Base-by-base conservation (phyloP, 2,113 vertebrate genomes). In the Mirounga angustirostris region DNA sequence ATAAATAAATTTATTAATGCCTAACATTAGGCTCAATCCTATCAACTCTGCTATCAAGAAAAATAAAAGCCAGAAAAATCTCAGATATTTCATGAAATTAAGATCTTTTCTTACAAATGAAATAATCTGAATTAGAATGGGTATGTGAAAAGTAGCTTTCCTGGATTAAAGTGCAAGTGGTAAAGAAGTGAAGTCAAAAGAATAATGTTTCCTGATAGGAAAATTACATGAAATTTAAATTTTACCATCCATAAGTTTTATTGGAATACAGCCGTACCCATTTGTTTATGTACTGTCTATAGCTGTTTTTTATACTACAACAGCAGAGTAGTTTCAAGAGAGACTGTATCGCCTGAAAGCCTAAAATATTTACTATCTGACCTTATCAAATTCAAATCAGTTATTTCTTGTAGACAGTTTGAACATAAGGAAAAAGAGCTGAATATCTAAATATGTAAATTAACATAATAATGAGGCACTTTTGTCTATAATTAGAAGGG, bases 341-440 rank as follows among this genome's bases (percentile, higher is more conserved):
- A 87, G 73, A 85, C 36, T 74, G 2, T 85, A 79, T 63, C 40
- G 28, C 40, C 58, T 0, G 1, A 91, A 91, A 89, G 13, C 52
- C 91, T 92, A 88, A 95, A 95, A 74, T 91, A 96, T 59, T 96
- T 91, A 91, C 56, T 76, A 56, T 76, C 61, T 96, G 81, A 15
- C 11, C 40, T 50, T 96, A 94, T 52, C 33, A 84, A 91, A 85
- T 88, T 83, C 28, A 85, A 74, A 79, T 83, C 40, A 80, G 54
- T 56, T 90, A 88, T 94, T 91, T 93, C 61, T 26, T 91, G 4
- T 71, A 80, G 16, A 89, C 8, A 94, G 36, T 91, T 59, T 96
- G 65, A 96, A 96, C 28, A 85, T 74, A 73, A 56, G 43, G 11
- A 46, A 85, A 84, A 84, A 65, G 5, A 85, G 33, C 10, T 69